phyloP scores from a whole-genome alignment of 2,888 invertebrate genomes.

The Diplazon laetatorius region DNA sequence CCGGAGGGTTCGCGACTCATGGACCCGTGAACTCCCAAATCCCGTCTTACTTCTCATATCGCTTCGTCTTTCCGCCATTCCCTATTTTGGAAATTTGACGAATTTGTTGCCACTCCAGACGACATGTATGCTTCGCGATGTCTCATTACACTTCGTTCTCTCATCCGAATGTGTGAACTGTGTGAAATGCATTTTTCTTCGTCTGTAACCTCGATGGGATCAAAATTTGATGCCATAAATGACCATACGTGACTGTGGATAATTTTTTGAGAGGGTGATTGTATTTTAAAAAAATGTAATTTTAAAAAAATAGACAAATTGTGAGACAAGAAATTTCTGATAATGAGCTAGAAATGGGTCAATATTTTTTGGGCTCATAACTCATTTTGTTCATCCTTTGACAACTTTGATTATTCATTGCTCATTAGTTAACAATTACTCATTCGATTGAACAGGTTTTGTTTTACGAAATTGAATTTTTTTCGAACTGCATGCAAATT shows the following conservation, averaged over 20 bases:
- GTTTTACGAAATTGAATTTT: too few species aligned
- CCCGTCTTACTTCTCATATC: constrained; percentile 2
- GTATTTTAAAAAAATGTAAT: too few species aligned
- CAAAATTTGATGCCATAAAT: neutral
- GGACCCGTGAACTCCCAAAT: constrained; percentile 71
- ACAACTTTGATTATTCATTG: too few species aligned
- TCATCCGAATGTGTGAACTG: neutral
- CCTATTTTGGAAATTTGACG: neutral
- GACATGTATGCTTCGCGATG: neutral
- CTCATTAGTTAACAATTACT: too few species aligned
- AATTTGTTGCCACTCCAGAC: neutral
- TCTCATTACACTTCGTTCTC: neutral
- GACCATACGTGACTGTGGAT: neutral
- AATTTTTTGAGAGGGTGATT: too few species aligned
- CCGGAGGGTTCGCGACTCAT: constrained; percentile 69
- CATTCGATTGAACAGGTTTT: too few species aligned
- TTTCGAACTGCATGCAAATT: too few species aligned
- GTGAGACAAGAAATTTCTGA: too few species aligned
- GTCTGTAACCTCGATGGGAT: neutral
- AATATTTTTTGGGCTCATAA: too few species aligned
- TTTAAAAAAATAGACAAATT: too few species aligned
- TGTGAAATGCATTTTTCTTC: neutral
- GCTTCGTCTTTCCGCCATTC: neutral
- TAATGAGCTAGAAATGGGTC: too few species aligned
- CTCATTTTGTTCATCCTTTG: too few species aligned